phyloP scores from a whole-genome alignment of 1,140 invertebrate genomes.

The Zaprionus capensis region DNA sequence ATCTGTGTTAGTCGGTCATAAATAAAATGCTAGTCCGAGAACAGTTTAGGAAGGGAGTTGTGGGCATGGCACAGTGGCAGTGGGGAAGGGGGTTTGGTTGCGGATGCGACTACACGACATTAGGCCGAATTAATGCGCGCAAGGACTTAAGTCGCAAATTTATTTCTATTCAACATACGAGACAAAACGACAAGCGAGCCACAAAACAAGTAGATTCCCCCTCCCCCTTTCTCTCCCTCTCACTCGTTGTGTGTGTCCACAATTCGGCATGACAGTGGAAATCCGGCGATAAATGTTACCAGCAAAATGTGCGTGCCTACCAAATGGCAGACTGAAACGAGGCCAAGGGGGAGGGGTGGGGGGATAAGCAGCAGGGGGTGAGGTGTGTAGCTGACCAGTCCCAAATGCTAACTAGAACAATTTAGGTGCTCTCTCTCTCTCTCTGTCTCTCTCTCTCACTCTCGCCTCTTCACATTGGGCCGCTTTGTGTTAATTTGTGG shows the following conservation, averaged over 20 bases:
- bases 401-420: slow-evolving; percentile 73
- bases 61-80: too few relatives aligned
- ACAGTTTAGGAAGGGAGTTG: slow-evolving; percentile 47
- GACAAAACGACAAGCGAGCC: slow-evolving; percentile 72
- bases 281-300: slow-evolving; percentile 82
- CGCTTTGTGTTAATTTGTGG: slow-evolving; percentile 82
- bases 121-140: slow-evolving; percentile 82
- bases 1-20: slow-evolving; percentile 54
- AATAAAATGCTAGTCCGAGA: slow-evolving; percentile 81
- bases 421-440: slow-evolving; percentile 60
- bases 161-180: slow-evolving; percentile 82
- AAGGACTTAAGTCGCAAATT: slow-evolving; percentile 81
- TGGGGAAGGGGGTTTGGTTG: background rate
- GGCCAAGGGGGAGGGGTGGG: background rate
- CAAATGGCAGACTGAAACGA: slow-evolving; percentile 34
- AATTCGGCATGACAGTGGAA: slow-evolving; percentile 82
- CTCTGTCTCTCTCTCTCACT: slow-evolving; percentile 13
- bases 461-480: slow-evolving; percentile 42
- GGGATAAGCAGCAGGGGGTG: background rate
- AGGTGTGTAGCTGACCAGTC: background rate
- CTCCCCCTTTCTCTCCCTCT: background rate
- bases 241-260: slow-evolving; percentile 48
- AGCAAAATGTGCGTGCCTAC: slow-evolving; percentile 77
- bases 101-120: slow-evolving; percentile 81
- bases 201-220: slow-evolving; percentile 61